Conservation (phyloP, 92 coral and sea anemone species). For the Metridium senile region DNA sequence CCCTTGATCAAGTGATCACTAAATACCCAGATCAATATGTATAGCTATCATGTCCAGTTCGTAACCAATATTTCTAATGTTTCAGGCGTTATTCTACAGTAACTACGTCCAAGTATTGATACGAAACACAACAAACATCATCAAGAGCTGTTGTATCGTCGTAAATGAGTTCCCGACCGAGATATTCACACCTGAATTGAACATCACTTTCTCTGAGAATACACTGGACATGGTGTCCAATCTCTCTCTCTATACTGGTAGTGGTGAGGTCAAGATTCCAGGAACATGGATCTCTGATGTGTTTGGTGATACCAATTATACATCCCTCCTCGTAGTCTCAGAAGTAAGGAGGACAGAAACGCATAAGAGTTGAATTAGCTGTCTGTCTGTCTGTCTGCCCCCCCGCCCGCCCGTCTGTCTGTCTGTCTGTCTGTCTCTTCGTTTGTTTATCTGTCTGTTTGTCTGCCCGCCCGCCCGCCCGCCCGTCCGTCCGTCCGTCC, state of each 20-base stretch:
- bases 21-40: neutral
- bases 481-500: neutral
- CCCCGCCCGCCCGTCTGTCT: neutral
- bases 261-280: constrained; percentile 28
- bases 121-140: constrained; percentile 1
- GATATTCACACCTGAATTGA: constrained; percentile 31
- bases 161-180: constrained; percentile 46
- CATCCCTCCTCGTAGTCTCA: neutral
- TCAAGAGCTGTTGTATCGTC: constrained; percentile 25
- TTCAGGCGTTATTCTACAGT: constrained; percentile 18
- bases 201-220: constrained; percentile 32
- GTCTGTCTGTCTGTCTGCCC: neutral
- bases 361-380: no score
- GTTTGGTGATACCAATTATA: constrained; percentile 22
- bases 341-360: neutral
- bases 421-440: neutral
- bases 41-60: neutral
- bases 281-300: constrained; percentile 8
- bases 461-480: neutral
- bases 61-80: no score
- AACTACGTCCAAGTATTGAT: neutral
- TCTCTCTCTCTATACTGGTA: constrained; percentile 29
- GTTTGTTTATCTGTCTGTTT: neutral
- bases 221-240: constrained; percentile 20
- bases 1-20: no score